Evolutionary conservation across 2,113 vertebrate species (phyloP).

Genomic region (Rhea pennata): DNA sequence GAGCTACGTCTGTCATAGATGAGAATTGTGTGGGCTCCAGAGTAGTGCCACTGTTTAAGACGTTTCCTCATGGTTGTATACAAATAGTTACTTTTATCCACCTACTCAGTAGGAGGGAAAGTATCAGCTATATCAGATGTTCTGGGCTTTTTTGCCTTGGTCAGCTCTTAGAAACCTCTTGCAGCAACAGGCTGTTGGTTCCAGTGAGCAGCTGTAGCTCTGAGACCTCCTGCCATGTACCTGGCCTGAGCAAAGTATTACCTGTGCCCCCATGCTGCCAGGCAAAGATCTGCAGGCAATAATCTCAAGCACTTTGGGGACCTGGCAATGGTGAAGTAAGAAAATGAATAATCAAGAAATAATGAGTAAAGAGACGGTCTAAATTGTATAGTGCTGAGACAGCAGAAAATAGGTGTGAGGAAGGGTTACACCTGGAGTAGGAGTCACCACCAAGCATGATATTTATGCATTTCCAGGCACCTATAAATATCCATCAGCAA

Average conservation of each 20-base stretch:
- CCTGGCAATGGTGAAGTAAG: not conserved
- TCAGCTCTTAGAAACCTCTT: not conserved
- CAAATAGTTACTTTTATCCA: not conserved
- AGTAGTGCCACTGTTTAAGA: not conserved
- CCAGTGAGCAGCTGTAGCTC: not conserved
- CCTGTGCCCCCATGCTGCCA: not conserved
- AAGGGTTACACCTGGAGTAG: not conserved
- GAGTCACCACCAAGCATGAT: not conserved
- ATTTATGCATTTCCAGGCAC: not conserved
- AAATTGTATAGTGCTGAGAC: not conserved
- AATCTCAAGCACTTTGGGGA: not conserved
- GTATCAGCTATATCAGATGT: not conserved
- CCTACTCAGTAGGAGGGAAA: not conserved
- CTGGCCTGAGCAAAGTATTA: not conserved
- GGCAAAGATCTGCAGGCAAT: not conserved
- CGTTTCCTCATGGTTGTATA: not conserved
- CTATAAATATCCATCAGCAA: not conserved
- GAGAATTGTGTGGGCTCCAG: rapidly evolving
- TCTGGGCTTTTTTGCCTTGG: not conserved
- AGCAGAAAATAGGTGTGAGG: not conserved
- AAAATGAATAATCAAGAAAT: not conserved
- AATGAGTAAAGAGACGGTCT: not conserved
- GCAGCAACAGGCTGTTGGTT: not conserved
- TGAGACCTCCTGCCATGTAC: not conserved
- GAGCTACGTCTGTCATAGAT: not conserved